phyloP scores from a whole-genome alignment of 1,140 invertebrate species.

The Tetraneura akinire region DNA sequence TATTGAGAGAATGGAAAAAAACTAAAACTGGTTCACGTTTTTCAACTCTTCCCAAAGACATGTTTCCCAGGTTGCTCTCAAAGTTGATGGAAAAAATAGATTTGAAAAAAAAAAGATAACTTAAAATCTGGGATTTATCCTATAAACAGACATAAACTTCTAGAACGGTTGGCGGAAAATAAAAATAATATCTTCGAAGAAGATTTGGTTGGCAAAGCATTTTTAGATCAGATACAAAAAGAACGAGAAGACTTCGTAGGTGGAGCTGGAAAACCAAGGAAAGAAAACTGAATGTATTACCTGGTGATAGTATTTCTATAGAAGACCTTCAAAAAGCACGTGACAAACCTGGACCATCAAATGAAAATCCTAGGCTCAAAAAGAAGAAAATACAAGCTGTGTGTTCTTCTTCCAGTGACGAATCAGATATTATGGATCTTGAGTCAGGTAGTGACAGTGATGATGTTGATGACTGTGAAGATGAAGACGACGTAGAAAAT shows the following conservation, averaged over 20 bases:
- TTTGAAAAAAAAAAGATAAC: not conserved
- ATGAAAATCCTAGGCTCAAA: too few relatives aligned
- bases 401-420: not conserved
- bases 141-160: not conserved
- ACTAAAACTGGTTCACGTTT: too few relatives aligned
- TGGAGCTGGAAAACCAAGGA: conserved; percentile 41
- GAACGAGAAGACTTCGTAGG: conserved; percentile 48
- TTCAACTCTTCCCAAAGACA: too few relatives aligned
- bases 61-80: not conserved
- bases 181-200: conserved; percentile 47
- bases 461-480: not conserved
- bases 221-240: conserved; percentile 53
- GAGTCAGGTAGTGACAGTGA: not conserved
- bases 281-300: conserved; percentile 34
- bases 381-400: not conserved
- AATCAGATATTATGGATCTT: not conserved
- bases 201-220: conserved; percentile 55
- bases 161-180: not conserved
- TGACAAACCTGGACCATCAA: not conserved
- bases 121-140: conserved; percentile 11
- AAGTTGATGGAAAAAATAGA: not conserved
- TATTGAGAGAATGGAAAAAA: too few relatives aligned
- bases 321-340: not conserved
- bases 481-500: not conserved
- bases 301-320: not conserved